Conservation (phyloP, 1,140 invertebrate species). For the Aphelenchoides fujianensis region DNA sequence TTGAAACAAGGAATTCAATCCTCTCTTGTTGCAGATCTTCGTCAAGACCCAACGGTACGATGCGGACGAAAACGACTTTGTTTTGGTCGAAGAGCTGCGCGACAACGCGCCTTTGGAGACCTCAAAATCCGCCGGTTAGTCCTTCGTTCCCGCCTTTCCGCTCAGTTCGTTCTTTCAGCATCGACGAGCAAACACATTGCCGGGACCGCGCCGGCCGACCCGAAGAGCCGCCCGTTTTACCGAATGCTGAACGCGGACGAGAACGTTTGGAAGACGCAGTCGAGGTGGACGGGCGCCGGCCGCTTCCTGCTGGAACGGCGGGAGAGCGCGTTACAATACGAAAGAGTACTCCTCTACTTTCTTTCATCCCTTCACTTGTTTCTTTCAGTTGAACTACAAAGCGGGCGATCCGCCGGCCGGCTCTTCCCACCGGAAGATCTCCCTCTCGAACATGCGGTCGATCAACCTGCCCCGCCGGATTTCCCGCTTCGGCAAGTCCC, state of each 20-base stretch:
- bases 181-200: too few species aligned
- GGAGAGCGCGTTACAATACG: constrained; percentile 44
- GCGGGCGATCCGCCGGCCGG: too few species aligned
- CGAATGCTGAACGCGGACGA: constrained; percentile 77
- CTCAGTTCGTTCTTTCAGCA: too few species aligned
- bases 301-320: constrained; percentile 68
- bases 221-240: too few species aligned
- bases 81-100: constrained; percentile 80
- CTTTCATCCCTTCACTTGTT: too few species aligned
- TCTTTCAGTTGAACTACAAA: too few species aligned
- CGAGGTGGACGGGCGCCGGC: constrained; percentile 79
- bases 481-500: too few species aligned
- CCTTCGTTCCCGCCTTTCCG: too few species aligned
- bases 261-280: constrained; percentile 81
- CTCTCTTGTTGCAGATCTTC: constrained; percentile 72
- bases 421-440: constrained; percentile 55
- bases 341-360: constrained; percentile 25
- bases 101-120: too few species aligned
- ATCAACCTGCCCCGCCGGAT: constrained; percentile 55
- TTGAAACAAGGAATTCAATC: constrained; percentile 9
- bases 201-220: too few species aligned
- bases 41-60: constrained; percentile 80
- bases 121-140: not conserved
- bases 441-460: constrained; percentile 56
- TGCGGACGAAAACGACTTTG: constrained; percentile 73